These are phyloP conservation scores for Otus scops DNA, from an alignment of 2,797 vertebrate genomes.

Conservation along the genomic window DNA sequence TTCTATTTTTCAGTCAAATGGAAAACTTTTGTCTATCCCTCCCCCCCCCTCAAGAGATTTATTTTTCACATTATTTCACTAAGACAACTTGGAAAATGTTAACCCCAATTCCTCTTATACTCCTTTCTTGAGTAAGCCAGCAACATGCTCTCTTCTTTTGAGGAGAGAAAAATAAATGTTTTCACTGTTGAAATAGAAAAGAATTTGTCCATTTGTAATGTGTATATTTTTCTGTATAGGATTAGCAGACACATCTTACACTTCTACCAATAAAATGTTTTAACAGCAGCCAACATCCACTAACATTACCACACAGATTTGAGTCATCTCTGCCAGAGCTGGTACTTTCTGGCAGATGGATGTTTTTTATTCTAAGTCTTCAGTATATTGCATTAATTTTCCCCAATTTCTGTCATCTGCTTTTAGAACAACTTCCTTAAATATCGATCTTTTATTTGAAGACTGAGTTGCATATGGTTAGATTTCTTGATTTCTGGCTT, in stretches of 20 bases:
- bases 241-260: neutral
- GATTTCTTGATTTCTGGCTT: neutral
- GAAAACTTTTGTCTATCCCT: neutral
- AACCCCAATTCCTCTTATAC: neutral
- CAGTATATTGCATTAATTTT: neutral
- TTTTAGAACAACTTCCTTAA: conserved; percentile 7
- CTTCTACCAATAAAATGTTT: neutral
- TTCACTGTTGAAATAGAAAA: neutral
- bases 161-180: neutral
- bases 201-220: neutral
- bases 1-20: neutral
- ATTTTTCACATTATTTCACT: neutral
- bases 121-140: neutral
- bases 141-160: neutral
- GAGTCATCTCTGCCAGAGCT: neutral
- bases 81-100: neutral
- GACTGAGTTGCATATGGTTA: neutral
- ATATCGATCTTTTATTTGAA: neutral
- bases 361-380: neutral
- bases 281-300: neutral
- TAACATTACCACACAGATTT: neutral
- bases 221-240: rapidly evolving
- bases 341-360: neutral
- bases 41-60: neutral
- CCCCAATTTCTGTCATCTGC: neutral